A percentile compares a stretch with the other conserved stretches of the same genome.
These are phyloP conservation scores for Heliconius ismenius DNA, from an alignment of 2,888 invertebrate species.

Conservation along the genomic window DNA sequence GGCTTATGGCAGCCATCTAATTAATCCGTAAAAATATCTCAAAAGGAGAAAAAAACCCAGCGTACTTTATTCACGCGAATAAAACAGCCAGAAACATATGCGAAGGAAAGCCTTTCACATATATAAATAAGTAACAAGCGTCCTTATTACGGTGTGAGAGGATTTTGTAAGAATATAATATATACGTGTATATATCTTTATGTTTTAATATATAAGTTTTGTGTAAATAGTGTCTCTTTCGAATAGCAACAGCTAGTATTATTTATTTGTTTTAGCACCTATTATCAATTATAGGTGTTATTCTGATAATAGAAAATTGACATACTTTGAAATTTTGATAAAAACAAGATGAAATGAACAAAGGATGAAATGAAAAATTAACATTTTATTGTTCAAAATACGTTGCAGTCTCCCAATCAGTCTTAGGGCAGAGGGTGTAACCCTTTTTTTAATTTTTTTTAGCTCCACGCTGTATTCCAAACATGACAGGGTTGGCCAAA, in stretches of 20 bases:
- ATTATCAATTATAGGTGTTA: too few species aligned
- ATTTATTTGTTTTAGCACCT: too few species aligned
- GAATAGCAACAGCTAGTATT: not conserved
- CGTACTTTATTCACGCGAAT: slow-evolving; percentile 71
- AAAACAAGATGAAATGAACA: too few species aligned
- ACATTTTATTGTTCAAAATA: too few species aligned
- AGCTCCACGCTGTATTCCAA: too few species aligned
- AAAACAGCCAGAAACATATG: slow-evolving; percentile 75
- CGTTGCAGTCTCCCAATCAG: too few species aligned
- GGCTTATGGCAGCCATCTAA: slow-evolving; percentile 41
- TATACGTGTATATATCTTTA: not conserved
- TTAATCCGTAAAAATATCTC: slow-evolving; percentile 43
- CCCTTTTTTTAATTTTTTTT: too few species aligned
- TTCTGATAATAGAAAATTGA: too few species aligned
- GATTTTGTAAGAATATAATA: not conserved
- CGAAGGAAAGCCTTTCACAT: slow-evolving; percentile 68
- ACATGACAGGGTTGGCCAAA: too few species aligned
- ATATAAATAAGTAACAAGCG: slow-evolving; percentile 67
- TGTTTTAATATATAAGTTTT: not conserved
- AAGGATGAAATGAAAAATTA: too few species aligned
- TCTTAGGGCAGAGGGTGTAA: too few species aligned
- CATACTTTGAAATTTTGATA: too few species aligned
- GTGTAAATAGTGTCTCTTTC: not conserved
- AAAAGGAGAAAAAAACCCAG: slow-evolving; percentile 51
- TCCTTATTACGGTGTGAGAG: slow-evolving; percentile 37